Evolutionary conservation across 2,113 vertebrate genomes (phyloP), one percentile per base, ranked within the genome.

Genomic region (Leucoraja erinaceus): DNA sequence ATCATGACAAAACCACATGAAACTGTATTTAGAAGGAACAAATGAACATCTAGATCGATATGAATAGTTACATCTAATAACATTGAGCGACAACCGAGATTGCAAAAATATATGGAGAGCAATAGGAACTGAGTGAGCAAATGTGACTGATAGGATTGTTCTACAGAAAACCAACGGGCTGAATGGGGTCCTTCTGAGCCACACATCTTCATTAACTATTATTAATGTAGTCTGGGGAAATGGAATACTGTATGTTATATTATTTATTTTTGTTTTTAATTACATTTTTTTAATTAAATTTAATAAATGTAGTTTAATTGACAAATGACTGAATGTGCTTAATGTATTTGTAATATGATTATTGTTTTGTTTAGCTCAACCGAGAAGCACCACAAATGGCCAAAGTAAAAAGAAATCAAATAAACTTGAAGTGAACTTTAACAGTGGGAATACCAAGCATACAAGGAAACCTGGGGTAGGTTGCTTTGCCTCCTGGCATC

Each of bases 291-390:
- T n/a, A n/a, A n/a, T n/a, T n/a, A n/a, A n/a, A n/a, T n/a, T n/a
- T n/a, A n/a, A n/a, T n/a, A n/a, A n/a, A n/a, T n/a, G n/a, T 86
- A 5, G 14, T 61, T 61, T 28, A 84, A 84, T n/a, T 59, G 47
- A 59, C 56, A 84, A 28, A 25, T 59, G 16, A 81, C 18, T 47
- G 18, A 14, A 54, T 4, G 56, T 88, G 59, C 61, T 63, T 28
- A 31, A 66, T 14, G 56, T 63, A 28, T 66, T 28, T 33, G 83
- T 5, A 31, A 20, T 79, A 28, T 74, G 33, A 54, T 91, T 54
- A 20, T 91, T 72, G 4, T 25, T 91, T 91, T 91, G 33, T 47
- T 74, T 74, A 91, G 90, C 90, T 72, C 47, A 68, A 74, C 90
- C 90, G 3, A 25, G 33, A 11, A 91, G 38, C 33, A 74, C 66